Evolutionary conservation across 2,888 invertebrate genomes (phyloP).

Genomic region (Trichopoda pennipes): DNA sequence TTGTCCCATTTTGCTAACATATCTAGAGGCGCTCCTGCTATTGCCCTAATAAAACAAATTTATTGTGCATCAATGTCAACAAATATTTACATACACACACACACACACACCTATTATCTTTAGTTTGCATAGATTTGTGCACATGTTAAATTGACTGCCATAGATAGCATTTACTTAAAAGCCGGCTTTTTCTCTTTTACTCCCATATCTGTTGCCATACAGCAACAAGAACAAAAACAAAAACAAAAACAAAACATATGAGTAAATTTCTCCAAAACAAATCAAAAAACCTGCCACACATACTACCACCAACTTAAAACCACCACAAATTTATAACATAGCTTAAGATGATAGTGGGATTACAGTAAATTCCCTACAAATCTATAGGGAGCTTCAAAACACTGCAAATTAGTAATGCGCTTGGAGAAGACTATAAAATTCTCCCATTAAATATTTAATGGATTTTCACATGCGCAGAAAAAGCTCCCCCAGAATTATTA

Average conservation of each 20-base stretch:
- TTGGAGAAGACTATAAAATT: slow-evolving; percentile 52
- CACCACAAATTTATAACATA: slow-evolving; percentile 40
- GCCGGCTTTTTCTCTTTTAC: slow-evolving; percentile 64
- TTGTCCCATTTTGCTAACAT: background rate
- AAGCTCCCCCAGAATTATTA: slow-evolving; percentile 73
- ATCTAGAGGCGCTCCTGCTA: slow-evolving; percentile 51
- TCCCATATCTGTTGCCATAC: slow-evolving; percentile 29
- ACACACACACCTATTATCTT: slow-evolving; percentile 8
- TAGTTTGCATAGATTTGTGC: background rate
- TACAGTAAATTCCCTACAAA: slow-evolving; percentile 54
- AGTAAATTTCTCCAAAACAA: slow-evolving; percentile 64
- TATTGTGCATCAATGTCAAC: slow-evolving; percentile 71
- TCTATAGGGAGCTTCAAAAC: slow-evolving; percentile 61
- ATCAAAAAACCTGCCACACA: slow-evolving; percentile 52
- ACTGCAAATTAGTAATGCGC: slow-evolving; percentile 47
- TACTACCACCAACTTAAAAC: slow-evolving; percentile 54
- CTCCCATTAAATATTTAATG: slow-evolving; percentile 59
- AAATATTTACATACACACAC: slow-evolving; percentile 31
- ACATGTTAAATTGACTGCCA: slow-evolving; percentile 5
- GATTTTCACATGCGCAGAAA: slow-evolving; percentile 72
- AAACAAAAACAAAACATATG: slow-evolving; percentile 21
- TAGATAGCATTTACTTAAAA: slow-evolving; percentile 19
- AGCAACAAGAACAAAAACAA: slow-evolving; percentile 38
- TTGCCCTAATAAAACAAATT: slow-evolving; percentile 72
- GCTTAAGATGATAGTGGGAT: slow-evolving; percentile 29